Conservation (phyloP, 1,140 invertebrate genomes). For the Rhysida immarginata region DNA sequence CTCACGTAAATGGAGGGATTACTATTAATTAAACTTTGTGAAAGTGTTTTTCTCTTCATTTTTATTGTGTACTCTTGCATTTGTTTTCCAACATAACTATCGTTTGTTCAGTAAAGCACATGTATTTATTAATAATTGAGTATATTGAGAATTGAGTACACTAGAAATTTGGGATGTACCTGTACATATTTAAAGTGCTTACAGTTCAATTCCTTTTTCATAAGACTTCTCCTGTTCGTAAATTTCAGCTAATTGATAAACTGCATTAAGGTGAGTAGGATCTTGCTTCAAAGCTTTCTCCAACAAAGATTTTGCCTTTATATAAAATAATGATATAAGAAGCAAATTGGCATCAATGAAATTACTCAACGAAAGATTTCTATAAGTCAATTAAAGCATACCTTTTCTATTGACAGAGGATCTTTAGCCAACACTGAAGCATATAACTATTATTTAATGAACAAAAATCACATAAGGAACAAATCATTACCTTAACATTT, state of each 20-base stretch:
- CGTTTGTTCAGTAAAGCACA: too few relatives aligned
- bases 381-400: constrained; percentile 16
- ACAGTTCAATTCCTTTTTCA: constrained; percentile 30
- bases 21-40: too few relatives aligned
- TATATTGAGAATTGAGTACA: too few relatives aligned
- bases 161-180: too few relatives aligned
- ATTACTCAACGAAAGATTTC: too few relatives aligned
- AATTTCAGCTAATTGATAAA: constrained; percentile 49
- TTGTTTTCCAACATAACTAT: too few relatives aligned
- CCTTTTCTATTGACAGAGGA: constrained; percentile 42
- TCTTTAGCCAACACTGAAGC: constrained; percentile 53
- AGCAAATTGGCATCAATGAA: neutral
- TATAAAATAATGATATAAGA: neutral
- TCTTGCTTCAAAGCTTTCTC: constrained; percentile 52
- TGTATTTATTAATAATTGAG: too few relatives aligned
- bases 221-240: constrained; percentile 34
- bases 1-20: too few relatives aligned
- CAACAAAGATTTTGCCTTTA: constrained; percentile 41
- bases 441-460: constrained; percentile 40
- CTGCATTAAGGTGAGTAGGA: constrained; percentile 45
- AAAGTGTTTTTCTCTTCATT: too few relatives aligned
- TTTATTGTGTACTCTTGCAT: too few relatives aligned
- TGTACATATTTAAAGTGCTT: too few relatives aligned
- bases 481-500: neutral
- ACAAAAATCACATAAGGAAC: neutral